Evolutionary conservation across 2,113 vertebrate genomes (phyloP), one percentile per base, ranked within the genome.

Genomic region (pig (Sus scrofa)): DNA sequence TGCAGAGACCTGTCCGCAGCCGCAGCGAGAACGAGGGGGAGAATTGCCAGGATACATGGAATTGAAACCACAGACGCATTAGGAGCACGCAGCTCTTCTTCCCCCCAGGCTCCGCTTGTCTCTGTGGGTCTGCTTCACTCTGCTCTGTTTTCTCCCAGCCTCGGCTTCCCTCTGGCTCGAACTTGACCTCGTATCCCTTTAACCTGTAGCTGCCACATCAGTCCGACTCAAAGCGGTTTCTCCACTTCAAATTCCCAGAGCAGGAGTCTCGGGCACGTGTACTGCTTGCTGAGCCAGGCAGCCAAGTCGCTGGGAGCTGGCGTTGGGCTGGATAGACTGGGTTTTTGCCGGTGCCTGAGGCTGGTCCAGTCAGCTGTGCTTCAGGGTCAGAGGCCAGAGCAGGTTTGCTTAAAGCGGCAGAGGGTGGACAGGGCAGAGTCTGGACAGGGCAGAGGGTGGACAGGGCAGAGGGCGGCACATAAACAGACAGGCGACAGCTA

Each of bases 211-310:
- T 89, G 71, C 63, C 18, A 18, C 73, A 30, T 56, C 75, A 60
- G 0, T 91, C 26, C 34, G 50, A 89, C 68, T 95, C 44, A 96
- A n/a, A 77, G 15, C 37, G 32, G 63, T 95, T 96, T 95, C 86
- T 87, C 83, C 10, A 39, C 50, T 95, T 93, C n/a, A 34, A 32
- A 79, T 83, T 71, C 37, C 83, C 71, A 67, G 30, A 24, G 22
- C 56, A 1, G 27, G 30, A 68, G 19, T 67, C 73, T 74, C 15
- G 54, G 50, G 62, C n/a, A 7, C 44, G 18, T 71, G 56, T 62
- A 20, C 4, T 86, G 83, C 44, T 91, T 96, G 93, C 68, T 92
- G 60, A 96, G 32, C 27, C 73, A 65, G 50, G 20, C 50, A 58
- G 74, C 63, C 18, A 86, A 86, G 60, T 92, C 70, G 70, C 86